A percentile compares a stretch with the other conserved stretches of the same genome.
phyloP scores from a whole-genome alignment of 2,797 vertebrate species.

The Mareca strepera region DNA sequence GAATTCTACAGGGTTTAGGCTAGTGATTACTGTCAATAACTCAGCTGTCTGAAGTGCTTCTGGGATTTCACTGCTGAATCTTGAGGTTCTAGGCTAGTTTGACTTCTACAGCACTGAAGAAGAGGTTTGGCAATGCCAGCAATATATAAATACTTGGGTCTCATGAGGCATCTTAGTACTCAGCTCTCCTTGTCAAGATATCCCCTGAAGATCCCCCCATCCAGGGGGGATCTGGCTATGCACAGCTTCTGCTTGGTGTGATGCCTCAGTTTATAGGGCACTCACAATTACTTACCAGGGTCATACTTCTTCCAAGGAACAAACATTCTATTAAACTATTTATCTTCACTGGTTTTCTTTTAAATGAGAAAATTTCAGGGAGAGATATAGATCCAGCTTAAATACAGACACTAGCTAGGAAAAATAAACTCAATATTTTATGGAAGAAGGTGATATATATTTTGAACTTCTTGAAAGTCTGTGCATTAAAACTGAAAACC shows the following conservation, averaged over 20 bases:
- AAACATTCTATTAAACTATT: neutral
- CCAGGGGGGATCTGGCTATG: neutral
- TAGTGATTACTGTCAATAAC: neutral
- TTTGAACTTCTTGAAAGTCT: neutral
- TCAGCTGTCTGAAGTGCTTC: neutral
- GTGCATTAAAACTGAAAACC: neutral
- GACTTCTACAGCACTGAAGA: neutral
- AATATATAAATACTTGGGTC: neutral
- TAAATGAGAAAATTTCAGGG: neutral
- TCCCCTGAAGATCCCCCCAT: neutral
- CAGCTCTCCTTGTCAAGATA: neutral
- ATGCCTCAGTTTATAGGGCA: neutral
- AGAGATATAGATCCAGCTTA: neutral
- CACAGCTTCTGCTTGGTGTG: neutral
- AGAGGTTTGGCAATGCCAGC: neutral
- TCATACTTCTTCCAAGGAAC: neutral
- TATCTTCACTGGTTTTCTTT: neutral
- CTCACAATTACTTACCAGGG: neutral
- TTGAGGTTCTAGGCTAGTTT: neutral
- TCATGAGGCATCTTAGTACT: neutral
- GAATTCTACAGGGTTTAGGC: neutral
- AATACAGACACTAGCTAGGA: neutral
- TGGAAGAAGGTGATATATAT: neutral
- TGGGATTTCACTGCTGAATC: neutral
- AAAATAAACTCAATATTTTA: neutral